Base-by-base conservation (phyloP, 2,113 vertebrate genomes). In the Damaliscus lunatus region DNA sequence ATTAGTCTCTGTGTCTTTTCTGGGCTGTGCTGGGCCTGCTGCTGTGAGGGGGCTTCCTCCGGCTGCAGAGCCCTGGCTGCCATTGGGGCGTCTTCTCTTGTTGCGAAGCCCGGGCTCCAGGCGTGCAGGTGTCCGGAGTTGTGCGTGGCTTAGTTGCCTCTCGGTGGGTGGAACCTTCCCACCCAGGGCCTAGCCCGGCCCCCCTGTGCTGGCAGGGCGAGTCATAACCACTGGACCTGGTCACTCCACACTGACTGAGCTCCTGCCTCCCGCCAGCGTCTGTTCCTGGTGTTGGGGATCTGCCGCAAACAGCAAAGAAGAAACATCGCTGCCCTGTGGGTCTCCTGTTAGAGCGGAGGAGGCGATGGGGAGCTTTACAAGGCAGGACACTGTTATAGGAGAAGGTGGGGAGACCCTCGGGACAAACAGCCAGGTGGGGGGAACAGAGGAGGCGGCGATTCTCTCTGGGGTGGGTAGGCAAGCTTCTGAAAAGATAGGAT, bases 31-130 rank as follows among this genome's bases (percentile, higher is more conserved):
- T 12, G 21, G 71, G 36, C 25, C 5, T 3, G 19, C 23, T 3
- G 36, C 67, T 25, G 67, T 0, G 3, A 11, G 40, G 40, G 67
- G 67, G 11, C 36, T 23, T 40, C 19, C n/a, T 23, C n/a, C 23
- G n/a, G n/a, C n/a, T 5, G 19, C 4, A 0, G n/a, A 1, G n/a
- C 9, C 3, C n/a, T 0, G 16, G 33, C 16, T n/a, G 31, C 62
- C 33, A 4, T 4, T 0, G 62, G 3, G 6, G 62, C 5, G 2
- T 19, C 19, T 40, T 40, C 5, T 74, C 67, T 1, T 1, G 67
- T 0, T 36, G n/a, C 0, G 5, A 23, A 23, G 36, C 67, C n/a
- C 2, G 10, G n/a, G 67, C 71, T 13, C 21, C 23, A 43, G 36
- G 23, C 3, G 3, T 25, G 36, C 36, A 6, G 71, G 71, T 11